Evolutionary conservation across 2,888 invertebrate genomes (phyloP), one percentile per base, ranked within the genome.

Genomic region (Therioaphis trifolii): DNA sequence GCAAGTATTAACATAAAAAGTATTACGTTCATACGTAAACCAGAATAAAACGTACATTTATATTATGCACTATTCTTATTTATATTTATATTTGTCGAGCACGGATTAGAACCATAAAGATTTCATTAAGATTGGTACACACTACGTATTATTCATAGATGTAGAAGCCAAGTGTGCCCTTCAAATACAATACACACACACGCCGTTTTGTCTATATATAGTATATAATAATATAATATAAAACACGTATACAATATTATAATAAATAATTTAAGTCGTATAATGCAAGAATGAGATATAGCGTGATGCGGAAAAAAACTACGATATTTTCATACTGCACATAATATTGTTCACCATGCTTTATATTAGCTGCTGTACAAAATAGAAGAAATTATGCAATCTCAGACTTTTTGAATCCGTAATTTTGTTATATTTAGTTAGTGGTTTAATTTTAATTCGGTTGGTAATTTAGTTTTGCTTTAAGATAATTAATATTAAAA

Each of bases 91-190:
- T 24, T 52, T 74, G 35, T 74, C 55, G 11, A 35, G 55, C 35
- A 40, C 55, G 21, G 74, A 74, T 74, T 55, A 74, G 21, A 21
- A 55, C 52, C 55, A 24, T 29, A 21, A 40, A 21, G 74, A 55
- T 74, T 74, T 74, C 9, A 55, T 74, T 74, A 35, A 35, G 55
- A 74, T 74, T 49, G 46, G n/a, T 55, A 5, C 35, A 35, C n/a
- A n/a, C n/a, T n/a, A n/a, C n/a, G 55, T 29, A 63, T 63, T 27
- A 29, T 24, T 58, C 58, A 4, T 18, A 27, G 12, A 12, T 27
- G 35, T 52, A 58, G 11, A 58, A 58, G 21, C 3, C 21, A 58
- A 35, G 35, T 35, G 35, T 21, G 24, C 21, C 58, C 21, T 58
- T 58, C 58, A 21, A 58, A 24, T 21, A 58, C 21, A 58, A 58